Base-by-base conservation (phyloP, 2,888 invertebrate genomes). In the Troides aeacus region DNA sequence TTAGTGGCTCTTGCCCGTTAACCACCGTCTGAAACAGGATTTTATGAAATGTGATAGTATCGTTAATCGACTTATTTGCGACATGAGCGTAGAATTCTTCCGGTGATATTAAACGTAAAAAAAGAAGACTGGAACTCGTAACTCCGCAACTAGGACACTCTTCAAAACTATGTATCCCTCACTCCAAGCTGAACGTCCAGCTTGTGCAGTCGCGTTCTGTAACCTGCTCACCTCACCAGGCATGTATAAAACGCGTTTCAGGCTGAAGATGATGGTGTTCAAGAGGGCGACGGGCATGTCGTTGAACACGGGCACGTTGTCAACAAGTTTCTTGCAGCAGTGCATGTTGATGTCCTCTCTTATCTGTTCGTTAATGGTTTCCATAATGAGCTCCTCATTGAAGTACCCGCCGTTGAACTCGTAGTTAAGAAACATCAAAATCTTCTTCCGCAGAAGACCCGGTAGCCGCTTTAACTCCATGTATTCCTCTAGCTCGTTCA, bases 301-400 rank as follows among this genome's bases (percentile, higher is more conserved):
- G 65, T 90, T 87, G 71, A 95, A 94, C 56, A 95, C 78, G 0
- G 90, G 86, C 12, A 94, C 94, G 56, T 90, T 93, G 73, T 93
- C 84, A 6, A 95, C 88, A 46, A 95, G 81, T 56, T 87, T 83
- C 74, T 89, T 91, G 75, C 94, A 94, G 46, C 92, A 90, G 77
- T 93, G 88, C 77, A 94, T 82, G 68, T 93, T 93, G 23, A 95
- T 93, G 72, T 95, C 94, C 72, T 93, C 85, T 61, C 90, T 87
- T 59, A 93, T 85, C 71, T 88, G 87, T 72, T 89, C 90, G 42
- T 87, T 87, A 15, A 89, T 81, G 2, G 87, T 87, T 53, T 75
- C 79, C 76, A 82, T 66, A 15, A 89, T 87, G 2, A 75, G 74
- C 3, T 73, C 71, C 74, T 89, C 88, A 70, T 86, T 83, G 73